Percentiles rank a stretch among this genome's conserved stretches.
Conservation (phyloP, 2,888 invertebrate species). For the Crossocerus cetratus region DNA sequence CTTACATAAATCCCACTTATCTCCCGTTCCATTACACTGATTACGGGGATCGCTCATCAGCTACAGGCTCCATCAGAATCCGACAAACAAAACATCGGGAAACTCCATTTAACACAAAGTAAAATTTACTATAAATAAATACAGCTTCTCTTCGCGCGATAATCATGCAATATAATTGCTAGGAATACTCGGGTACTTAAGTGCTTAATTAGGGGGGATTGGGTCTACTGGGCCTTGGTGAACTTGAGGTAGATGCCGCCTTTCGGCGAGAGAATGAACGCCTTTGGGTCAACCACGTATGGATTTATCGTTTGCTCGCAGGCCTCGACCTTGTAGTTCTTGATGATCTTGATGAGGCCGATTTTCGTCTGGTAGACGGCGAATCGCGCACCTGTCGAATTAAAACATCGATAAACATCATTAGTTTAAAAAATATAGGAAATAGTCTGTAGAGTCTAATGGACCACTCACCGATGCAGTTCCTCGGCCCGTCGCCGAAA, state of each 20-base stretch:
- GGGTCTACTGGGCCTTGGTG: constrained; percentile 5
- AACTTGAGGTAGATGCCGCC: constrained; percentile 64
- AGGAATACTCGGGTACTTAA: too few species aligned
- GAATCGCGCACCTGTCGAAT: constrained; percentile 63
- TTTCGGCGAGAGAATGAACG: constrained; percentile 62
- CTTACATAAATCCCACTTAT: constrained; percentile 15
- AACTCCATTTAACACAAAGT: too few species aligned
- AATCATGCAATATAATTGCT: too few species aligned
- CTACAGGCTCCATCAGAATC: too few species aligned
- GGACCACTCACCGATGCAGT: constrained; percentile 64
- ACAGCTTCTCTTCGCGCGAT: too few species aligned
- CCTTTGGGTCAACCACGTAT: constrained; percentile 51
- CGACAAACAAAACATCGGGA: too few species aligned
- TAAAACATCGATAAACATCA: too few species aligned
- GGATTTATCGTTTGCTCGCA: constrained; percentile 67
- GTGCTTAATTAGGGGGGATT: background rate
- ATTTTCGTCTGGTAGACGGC: constrained; percentile 72
- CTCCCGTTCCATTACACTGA: background rate
- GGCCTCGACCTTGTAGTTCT: constrained; percentile 68
- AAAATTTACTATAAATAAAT: too few species aligned
- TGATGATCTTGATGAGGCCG: constrained; percentile 69
- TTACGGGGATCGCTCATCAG: too few species aligned
- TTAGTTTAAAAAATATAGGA: too few species aligned
- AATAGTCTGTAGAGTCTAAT: background rate
- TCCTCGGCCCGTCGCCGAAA: constrained; percentile 70